Evolutionary conservation across 2,888 invertebrate species (phyloP).

Genomic region (Spatulosminthurus flaviceps): DNA sequence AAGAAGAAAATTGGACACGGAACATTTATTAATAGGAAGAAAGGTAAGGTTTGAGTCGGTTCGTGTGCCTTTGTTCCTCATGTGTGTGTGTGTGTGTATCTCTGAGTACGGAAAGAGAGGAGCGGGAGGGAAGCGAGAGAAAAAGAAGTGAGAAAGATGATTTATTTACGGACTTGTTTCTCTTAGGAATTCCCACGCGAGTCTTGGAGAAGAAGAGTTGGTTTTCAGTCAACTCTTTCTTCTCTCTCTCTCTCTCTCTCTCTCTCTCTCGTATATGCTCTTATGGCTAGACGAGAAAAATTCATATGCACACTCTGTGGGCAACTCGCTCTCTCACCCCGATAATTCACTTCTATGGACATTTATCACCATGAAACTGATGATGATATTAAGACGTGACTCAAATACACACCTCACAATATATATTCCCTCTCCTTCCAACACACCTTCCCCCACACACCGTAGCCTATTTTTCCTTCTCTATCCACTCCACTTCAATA

Average conservation of each 20-base stretch:
- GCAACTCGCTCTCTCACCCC: constrained; percentile 29
- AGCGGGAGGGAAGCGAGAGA: not conserved
- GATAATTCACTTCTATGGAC: constrained; percentile 49
- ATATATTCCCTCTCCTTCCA: not conserved
- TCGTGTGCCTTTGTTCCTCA: not conserved
- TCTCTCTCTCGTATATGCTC: not conserved
- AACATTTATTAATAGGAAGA: constrained; percentile 42
- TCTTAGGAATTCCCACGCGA: constrained; percentile 46
- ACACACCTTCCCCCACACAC: not conserved
- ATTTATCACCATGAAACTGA: constrained; percentile 51
- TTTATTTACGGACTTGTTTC: constrained; percentile 44
- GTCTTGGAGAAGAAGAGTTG: constrained; percentile 28
- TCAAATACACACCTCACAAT: constrained; percentile 32
- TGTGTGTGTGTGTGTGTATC: not conserved
- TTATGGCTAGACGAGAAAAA: not conserved
- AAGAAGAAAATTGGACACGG: constrained; percentile 38
- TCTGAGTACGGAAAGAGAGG: not conserved
- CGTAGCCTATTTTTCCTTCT: not conserved
- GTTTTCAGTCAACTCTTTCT: constrained; percentile 16
- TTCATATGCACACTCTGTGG: constrained; percentile 37
- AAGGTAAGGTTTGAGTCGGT: not conserved
- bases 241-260: constrained; percentile 13
- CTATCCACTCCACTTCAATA: constrained; percentile 22
- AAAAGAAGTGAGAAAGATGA: constrained; percentile 33
- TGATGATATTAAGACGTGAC: constrained; percentile 52